Base-by-base conservation (phyloP, 2,888 invertebrate genomes). In the Trissonchulus latispiculum region DNA sequence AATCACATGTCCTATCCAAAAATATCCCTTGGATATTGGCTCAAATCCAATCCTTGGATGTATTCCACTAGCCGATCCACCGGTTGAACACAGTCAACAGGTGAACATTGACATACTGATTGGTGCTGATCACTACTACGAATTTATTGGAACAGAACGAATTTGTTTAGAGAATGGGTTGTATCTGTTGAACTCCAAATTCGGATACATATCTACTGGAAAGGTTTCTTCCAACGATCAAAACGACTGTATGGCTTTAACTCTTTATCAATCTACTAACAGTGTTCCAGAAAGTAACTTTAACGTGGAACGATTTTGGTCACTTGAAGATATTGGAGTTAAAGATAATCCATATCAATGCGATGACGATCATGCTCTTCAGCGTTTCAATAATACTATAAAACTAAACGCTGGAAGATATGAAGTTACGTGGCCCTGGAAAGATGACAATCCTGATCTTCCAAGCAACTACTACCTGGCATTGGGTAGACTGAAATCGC, bases 311-410 rank as follows among this genome's bases (percentile, higher is more conserved):
- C 29, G 33, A 3, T 64, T 71, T 3, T 71, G 71, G 71, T 18
- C 3, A 2, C 48, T 70, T 29, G 62, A 64, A 28, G 36, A 23
- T 33, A 71, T 71, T n/a, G 71, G 71, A 28, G 32, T 71, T 3
- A 71, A 71, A 29, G 71, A 71, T 67, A 31, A 15, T 67, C 62
- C 62, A 2, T 28, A 71, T 28, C n/a, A 66, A 61, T 31, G 2
- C 3, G 71, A 66, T 64, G 71, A 71, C 29, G 71, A 71, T n/a
- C 3, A 8, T 8, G 71, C 71, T 2, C 62, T 71, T 3, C 2
- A 71, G 32, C 31, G 3, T n/a, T 64, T 71, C 62, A 28, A 71
- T 31, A 28, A 61, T 15, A 8, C 28, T 23, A 64, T 64, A 15
- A 61, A 35, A 33, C 31, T 31, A 35, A 23, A 28, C 23, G 29